phyloP scores from a whole-genome alignment of 2,888 invertebrate genomes.

The Neuroscelio doddi region DNA sequence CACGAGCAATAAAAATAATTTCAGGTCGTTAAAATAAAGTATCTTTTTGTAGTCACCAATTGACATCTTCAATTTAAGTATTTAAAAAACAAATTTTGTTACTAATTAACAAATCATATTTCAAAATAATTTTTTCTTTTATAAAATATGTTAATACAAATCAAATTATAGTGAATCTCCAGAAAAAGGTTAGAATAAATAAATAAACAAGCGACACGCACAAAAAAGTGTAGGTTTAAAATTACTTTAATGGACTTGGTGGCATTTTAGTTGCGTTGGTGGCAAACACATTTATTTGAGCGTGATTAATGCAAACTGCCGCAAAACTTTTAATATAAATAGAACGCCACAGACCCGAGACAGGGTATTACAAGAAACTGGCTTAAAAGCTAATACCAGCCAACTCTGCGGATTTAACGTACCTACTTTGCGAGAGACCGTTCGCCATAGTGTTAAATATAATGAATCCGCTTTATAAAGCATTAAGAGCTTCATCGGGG shows the following conservation, averaged over 20 bases:
- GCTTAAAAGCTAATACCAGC: conserved; percentile 52
- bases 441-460: conserved; percentile 19
- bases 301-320: conserved; percentile 49
- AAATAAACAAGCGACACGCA: not conserved
- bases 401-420: conserved; percentile 28
- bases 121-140: too few species aligned
- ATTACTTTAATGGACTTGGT: conserved; percentile 16
- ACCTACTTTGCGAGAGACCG: conserved; percentile 14
- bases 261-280: conserved; percentile 8
- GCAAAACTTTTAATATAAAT: conserved; percentile 49
- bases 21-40: too few species aligned
- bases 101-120: too few species aligned
- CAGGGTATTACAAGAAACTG: conserved; percentile 47
- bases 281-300: conserved; percentile 34
- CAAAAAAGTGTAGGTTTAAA: conserved; percentile 11
- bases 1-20: too few species aligned
- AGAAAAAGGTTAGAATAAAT: too few species aligned
- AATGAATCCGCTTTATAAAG: conserved; percentile 27
- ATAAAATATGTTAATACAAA: too few species aligned
- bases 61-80: too few species aligned
- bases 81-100: too few species aligned
- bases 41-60: too few species aligned
- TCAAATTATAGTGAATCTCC: too few species aligned
- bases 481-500: conserved; percentile 24
- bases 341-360: conserved; percentile 23